Percentiles rank a stretch among this genome's conserved stretches.
phyloP scores from a whole-genome alignment of 2,888 invertebrate genomes.

The Cactoblastis cactorum region DNA sequence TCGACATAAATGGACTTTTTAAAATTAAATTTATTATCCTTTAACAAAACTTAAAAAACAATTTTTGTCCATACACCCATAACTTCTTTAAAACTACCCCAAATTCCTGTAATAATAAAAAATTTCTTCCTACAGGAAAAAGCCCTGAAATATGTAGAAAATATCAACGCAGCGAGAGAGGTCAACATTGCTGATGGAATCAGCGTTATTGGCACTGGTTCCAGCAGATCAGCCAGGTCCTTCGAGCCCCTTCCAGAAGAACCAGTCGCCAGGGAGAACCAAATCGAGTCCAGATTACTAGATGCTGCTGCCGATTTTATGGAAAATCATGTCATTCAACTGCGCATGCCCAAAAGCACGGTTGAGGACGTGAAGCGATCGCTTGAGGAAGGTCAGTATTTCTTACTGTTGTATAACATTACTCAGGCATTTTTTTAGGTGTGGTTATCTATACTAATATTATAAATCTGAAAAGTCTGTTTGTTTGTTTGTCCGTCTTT shows the following conservation, averaged over 20 bases:
- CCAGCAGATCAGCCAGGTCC: conserved; percentile 78
- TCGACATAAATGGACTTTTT: no score
- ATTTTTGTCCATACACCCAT: no score
- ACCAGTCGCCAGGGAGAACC: conserved; percentile 84
- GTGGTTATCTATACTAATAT: no score
- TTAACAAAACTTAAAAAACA: no score
- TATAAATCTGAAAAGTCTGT: no score
- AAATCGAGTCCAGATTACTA: conserved; percentile 85
- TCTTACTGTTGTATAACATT: not conserved
- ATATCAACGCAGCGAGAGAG: conserved; percentile 70
- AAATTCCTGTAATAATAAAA: no score
- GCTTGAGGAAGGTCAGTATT: conserved; percentile 86
- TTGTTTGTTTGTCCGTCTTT: no score
- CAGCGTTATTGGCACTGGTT: conserved; percentile 68
- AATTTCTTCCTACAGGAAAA: conserved; percentile 78
- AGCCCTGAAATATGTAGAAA: conserved; percentile 84
- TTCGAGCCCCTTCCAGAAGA: conserved; percentile 85
- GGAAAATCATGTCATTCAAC: conserved; percentile 88
- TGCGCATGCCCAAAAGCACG: conserved; percentile 87
- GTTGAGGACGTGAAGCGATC: conserved; percentile 87
- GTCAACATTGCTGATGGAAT: conserved; percentile 81
- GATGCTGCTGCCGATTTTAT: conserved; percentile 88
- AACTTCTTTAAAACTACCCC: no score
- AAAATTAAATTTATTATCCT: no score
- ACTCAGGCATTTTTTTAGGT: no score